phyloP scores from a whole-genome alignment of 2,888 invertebrate species.

The Pachymerium ferrugineum region DNA sequence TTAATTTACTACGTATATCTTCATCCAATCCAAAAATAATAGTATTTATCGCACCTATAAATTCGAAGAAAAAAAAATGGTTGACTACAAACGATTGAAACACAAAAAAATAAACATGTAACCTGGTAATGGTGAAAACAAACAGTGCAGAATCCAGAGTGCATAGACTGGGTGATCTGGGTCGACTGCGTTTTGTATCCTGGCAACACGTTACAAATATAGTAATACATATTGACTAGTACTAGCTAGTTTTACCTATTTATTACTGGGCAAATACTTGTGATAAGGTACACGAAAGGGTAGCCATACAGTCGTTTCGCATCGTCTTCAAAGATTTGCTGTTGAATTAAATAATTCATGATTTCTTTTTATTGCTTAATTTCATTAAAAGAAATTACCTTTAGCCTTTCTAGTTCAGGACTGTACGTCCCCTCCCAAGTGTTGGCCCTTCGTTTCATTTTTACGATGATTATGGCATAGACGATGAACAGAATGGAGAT shows the following conservation, averaged over 20 bases:
- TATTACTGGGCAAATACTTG: conserved; percentile 28
- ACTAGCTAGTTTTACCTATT: conserved; percentile 23
- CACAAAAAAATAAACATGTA: neutral
- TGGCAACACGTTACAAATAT: neutral
- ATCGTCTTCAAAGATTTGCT: conserved; percentile 33
- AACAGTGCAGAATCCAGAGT: conserved; percentile 31
- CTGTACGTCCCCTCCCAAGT: conserved; percentile 34
- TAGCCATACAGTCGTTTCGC: conserved; percentile 31
- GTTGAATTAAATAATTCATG: neutral
- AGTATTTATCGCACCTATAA: conserved; percentile 34
- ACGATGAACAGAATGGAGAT: conserved; percentile 25
- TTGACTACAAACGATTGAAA: neutral
- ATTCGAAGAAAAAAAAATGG: neutral
- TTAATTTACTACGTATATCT: conserved; percentile 33
- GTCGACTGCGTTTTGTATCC: conserved; percentile 29
- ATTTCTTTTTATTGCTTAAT: too few species aligned
- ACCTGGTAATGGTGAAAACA: conserved; percentile 33
- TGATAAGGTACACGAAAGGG: conserved; percentile 32
- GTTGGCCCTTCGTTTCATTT: conserved; percentile 25
- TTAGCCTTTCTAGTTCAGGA: conserved; percentile 33
- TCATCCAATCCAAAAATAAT: conserved; percentile 33
- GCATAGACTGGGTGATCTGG: conserved; percentile 31
- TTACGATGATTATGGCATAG: conserved; percentile 16
- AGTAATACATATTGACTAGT: neutral
- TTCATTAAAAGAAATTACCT: neutral